Evolutionary conservation across 2,888 invertebrate genomes (phyloP).

Genomic region (Ecdyonurus torrentis): DNA sequence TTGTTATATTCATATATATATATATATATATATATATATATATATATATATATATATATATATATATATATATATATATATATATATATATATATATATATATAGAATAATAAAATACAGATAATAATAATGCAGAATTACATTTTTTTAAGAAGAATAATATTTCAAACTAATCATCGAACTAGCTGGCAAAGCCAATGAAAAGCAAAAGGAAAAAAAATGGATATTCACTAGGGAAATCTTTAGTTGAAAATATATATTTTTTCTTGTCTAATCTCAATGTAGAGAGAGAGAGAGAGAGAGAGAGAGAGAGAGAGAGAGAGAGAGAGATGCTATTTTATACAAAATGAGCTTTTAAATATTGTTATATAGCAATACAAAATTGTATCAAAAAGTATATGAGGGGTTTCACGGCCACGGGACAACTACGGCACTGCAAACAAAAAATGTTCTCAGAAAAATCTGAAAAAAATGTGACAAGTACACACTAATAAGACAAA

Average conservation of each 20-base stretch:
- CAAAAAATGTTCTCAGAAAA: too few species aligned
- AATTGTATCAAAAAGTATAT: too few species aligned
- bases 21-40: background rate
- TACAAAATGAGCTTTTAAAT: conserved; percentile 3
- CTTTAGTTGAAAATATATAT: background rate
- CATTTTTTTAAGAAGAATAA: background rate
- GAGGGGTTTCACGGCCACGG: too few species aligned
- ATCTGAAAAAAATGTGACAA: too few species aligned
- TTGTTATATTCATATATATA: too few species aligned
- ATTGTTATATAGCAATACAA: background rate
- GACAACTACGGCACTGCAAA: too few species aligned
- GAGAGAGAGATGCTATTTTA: background rate
- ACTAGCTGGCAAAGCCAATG: background rate
- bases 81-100: background rate
- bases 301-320: background rate
- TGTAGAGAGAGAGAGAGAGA: background rate
- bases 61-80: background rate
- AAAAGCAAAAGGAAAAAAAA: background rate
- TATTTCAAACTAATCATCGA: background rate
- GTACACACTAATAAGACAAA: too few species aligned
- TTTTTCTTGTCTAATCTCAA: background rate
- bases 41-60: background rate
- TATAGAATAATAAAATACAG: background rate
- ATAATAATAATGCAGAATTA: background rate
- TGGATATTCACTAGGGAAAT: background rate